Percentiles rank a stretch among this genome's conserved stretches.
phyloP scores from a whole-genome alignment of 2,797 vertebrate species.

The Zalophus californianus region DNA sequence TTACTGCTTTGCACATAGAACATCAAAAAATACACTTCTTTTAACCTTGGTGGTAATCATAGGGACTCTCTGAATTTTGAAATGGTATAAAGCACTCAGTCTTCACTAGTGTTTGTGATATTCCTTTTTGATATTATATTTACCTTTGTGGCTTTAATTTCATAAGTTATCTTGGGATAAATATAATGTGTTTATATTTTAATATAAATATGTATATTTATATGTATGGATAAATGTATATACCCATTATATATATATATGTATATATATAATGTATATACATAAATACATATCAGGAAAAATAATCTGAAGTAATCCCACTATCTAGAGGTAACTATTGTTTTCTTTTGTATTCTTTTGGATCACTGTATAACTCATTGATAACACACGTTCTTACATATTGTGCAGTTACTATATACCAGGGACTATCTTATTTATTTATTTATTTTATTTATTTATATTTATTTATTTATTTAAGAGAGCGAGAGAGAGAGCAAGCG shows the following conservation, averaged over 20 bases:
- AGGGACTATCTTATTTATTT: not conserved
- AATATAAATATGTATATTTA: not conserved
- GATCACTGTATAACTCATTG: not conserved
- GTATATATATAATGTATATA: not conserved
- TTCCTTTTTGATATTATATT: constrained; percentile 13
- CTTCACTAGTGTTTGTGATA: not conserved
- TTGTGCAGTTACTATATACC: not conserved
- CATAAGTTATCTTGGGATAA: not conserved
- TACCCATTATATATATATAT: not conserved
- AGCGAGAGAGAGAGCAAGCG: not conserved
- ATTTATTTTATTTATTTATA: too few species aligned
- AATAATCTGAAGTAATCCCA: not conserved
- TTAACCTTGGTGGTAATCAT: not conserved
- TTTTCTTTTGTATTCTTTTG: not conserved
- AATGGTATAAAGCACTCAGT: constrained; percentile 29
- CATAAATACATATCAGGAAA: not conserved
- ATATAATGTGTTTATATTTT: not conserved
- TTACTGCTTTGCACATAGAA: not conserved
- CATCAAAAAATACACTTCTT: not conserved
- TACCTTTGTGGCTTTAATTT: not conserved
- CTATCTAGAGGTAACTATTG: not conserved
- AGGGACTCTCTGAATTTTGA: constrained; percentile 23
- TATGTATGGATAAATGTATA: not conserved
- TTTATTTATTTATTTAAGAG: too few species aligned
- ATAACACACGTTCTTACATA: not conserved